Evolutionary conservation across 2,888 invertebrate genomes (phyloP).

Genomic region (Carabus problematicus): DNA sequence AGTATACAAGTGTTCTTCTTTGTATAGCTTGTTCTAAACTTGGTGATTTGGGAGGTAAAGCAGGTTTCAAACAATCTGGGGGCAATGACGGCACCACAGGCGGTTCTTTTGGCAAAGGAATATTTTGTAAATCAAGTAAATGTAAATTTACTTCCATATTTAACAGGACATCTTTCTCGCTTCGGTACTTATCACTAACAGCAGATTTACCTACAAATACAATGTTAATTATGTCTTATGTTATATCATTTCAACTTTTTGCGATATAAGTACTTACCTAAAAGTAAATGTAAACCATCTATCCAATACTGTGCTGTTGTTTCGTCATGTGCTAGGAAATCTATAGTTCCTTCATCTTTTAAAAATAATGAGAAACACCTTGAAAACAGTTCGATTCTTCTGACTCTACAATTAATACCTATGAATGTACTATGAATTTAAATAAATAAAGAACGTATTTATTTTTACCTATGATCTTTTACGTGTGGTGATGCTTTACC

Average conservation of each 20-base stretch:
- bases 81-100: conserved; percentile 52
- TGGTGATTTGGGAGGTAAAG: conserved; percentile 49
- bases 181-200: conserved; percentile 51
- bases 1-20: no score
- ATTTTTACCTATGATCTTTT: conserved; percentile 50
- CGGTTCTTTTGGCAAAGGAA: conserved; percentile 52
- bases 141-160: conserved; percentile 55
- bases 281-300: conserved; percentile 54
- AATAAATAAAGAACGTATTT: conserved; percentile 30
- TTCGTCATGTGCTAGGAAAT: conserved; percentile 54
- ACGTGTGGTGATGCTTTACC: conserved; percentile 55
- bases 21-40: conserved; percentile 7
- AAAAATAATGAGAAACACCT: conserved; percentile 53
- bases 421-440: conserved; percentile 41
- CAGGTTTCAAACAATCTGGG: conserved; percentile 47
- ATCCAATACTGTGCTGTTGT: conserved; percentile 54
- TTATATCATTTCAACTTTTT: background rate
- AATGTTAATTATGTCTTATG: conserved; percentile 13
- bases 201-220: conserved; percentile 46
- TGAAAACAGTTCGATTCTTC: conserved; percentile 48
- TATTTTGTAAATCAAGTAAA: conserved; percentile 55
- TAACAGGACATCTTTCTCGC: conserved; percentile 53
- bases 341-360: conserved; percentile 44
- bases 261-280: conserved; percentile 47
- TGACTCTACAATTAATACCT: conserved; percentile 44